Conservation (phyloP, 64 coral and sea anemone species). For the Pocillopora verrucosa region DNA sequence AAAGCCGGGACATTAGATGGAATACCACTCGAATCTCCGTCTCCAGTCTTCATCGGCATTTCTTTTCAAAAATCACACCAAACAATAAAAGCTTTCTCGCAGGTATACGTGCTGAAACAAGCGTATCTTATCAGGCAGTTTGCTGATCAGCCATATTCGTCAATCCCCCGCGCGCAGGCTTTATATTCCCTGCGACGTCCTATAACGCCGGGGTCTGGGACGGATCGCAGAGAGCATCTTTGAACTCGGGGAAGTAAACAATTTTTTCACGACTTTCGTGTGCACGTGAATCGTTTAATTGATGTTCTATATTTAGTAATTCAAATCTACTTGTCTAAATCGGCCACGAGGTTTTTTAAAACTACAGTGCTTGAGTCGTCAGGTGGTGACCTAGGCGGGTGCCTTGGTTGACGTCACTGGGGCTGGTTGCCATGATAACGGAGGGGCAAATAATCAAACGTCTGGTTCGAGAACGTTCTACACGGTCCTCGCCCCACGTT, state of each 20-base stretch:
- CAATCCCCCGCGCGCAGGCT: background rate
- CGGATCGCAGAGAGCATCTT: background rate
- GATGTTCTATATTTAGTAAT: conserved; percentile 29
- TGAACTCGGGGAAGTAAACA: conserved; percentile 25
- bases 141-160: conserved; percentile 18
- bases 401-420: conserved; percentile 37
- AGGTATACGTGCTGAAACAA: conserved; percentile 7
- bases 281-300: conserved; percentile 13
- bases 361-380: background rate
- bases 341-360: background rate
- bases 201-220: background rate
- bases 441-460: background rate
- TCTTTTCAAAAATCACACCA: conserved; percentile 4
- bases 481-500: background rate
- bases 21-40: conserved; percentile 74
- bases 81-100: conserved; percentile 5
- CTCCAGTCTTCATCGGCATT: conserved; percentile 90
- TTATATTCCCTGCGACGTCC: background rate
- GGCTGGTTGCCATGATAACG: background rate
- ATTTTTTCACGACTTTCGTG: background rate
- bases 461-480: conserved; percentile 24
- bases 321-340: background rate
- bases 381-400: conserved; percentile 19
- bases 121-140: background rate
- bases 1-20: conserved; percentile 97